These are phyloP conservation scores for Plodia interpunctella DNA, from an alignment of 1,140 invertebrate species.

Conservation along the genomic window DNA sequence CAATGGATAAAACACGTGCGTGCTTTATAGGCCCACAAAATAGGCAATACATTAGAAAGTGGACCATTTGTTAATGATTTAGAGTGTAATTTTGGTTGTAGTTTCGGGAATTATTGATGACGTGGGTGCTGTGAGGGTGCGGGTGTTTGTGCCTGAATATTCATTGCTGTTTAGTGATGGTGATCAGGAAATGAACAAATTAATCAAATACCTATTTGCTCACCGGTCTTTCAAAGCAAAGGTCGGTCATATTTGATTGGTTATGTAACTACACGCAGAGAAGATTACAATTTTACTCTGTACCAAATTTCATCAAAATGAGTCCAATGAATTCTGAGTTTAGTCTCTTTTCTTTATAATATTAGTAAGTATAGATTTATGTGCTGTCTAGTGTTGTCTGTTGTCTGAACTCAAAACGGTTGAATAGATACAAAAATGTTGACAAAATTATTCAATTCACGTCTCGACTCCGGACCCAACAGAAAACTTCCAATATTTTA, in stretches of 20 bases:
- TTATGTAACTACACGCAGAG: neutral
- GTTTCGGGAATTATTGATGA: neutral
- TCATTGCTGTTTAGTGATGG: neutral
- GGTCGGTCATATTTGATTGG: neutral
- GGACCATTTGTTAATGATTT: neutral
- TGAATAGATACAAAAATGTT: too few relatives aligned
- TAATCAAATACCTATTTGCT: neutral
- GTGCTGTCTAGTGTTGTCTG: too few relatives aligned
- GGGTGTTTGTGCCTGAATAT: slow-evolving; percentile 1
- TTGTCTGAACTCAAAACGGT: too few relatives aligned
- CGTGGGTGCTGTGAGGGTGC: neutral
- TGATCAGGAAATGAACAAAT: neutral
- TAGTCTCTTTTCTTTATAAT: too few relatives aligned
- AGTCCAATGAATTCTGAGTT: neutral
- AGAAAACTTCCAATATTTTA: neutral
- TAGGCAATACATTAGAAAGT: neutral
- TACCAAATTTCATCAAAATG: neutral
- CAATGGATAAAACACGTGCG: neutral
- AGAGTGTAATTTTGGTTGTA: neutral
- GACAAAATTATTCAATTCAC: neutral
- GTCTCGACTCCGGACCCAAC: too few relatives aligned
- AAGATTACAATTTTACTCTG: neutral
- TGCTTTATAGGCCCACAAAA: neutral
- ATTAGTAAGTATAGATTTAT: too few relatives aligned
- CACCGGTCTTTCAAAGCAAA: neutral